phyloP scores from a whole-genome alignment of 1,140 invertebrate genomes.

The Caenorhabditis brenneri region DNA sequence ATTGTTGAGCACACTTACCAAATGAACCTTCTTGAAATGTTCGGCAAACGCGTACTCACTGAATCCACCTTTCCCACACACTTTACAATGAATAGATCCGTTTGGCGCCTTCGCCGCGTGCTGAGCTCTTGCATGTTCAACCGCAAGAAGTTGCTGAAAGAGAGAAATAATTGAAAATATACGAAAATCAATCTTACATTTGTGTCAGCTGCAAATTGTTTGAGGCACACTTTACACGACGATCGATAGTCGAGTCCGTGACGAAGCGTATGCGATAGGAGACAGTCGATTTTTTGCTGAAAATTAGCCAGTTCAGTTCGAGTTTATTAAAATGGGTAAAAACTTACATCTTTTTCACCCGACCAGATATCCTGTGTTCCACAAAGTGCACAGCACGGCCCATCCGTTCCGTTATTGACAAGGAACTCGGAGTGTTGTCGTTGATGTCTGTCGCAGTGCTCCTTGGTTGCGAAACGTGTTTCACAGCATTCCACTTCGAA shows the following conservation, averaged over 20 bases:
- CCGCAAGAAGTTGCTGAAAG: neutral
- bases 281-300: neutral
- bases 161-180: neutral
- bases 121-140: neutral
- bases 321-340: neutral
- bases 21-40: neutral
- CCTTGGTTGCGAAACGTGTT: neutral
- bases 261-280: neutral
- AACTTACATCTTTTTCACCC: neutral
- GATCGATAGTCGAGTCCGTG: slow-evolving; percentile 20
- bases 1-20: too few relatives aligned
- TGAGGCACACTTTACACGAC: neutral
- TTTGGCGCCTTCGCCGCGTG: neutral
- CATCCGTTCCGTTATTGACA: neutral
- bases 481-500: slow-evolving; percentile 1
- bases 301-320: too few relatives aligned
- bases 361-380: neutral
- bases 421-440: neutral
- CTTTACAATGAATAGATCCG: neutral
- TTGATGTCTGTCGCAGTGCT: neutral
- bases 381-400: neutral
- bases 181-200: neutral
- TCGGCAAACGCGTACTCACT: neutral
- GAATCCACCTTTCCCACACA: neutral
- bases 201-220: neutral